phyloP scores from a whole-genome alignment of 2,888 invertebrate genomes.

The Epirrita christyi region DNA sequence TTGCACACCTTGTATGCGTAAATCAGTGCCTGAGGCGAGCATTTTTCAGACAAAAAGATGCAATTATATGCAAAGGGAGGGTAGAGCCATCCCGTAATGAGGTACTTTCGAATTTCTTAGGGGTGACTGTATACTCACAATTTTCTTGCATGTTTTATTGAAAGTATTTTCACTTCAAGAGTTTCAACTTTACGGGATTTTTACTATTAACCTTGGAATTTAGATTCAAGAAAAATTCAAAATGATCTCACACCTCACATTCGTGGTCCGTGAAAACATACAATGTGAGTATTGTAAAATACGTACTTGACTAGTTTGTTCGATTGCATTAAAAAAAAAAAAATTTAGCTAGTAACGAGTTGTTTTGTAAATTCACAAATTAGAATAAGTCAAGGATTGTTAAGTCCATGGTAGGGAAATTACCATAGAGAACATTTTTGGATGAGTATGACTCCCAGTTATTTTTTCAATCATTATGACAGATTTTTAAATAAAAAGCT shows the following conservation, averaged over 20 bases:
- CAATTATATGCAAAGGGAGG: slow-evolving; percentile 80
- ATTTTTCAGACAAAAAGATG: slow-evolving; percentile 81
- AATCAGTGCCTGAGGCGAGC: slow-evolving; percentile 80
- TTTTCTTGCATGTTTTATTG: slow-evolving; percentile 21
- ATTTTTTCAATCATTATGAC: no score
- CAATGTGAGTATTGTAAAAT: slow-evolving; percentile 23
- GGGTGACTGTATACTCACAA: slow-evolving; percentile 22
- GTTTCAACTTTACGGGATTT: neutral
- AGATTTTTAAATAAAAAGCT: no score
- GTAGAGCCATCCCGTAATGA: slow-evolving; percentile 61
- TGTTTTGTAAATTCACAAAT: slow-evolving; percentile 48
- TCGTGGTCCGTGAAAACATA: slow-evolving; percentile 3
- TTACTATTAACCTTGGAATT: slow-evolving; percentile 4
- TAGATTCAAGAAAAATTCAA: neutral
- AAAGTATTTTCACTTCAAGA: slow-evolving; percentile 7
- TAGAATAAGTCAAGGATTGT: slow-evolving; percentile 61
- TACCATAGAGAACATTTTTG: no score
- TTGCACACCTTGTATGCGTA: slow-evolving; percentile 85
- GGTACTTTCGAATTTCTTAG: slow-evolving; percentile 56
- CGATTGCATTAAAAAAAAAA: slow-evolving; percentile 38
- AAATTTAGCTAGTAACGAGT: slow-evolving; percentile 33
- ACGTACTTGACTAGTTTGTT: slow-evolving; percentile 26
- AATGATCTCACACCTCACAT: slow-evolving; percentile 19
- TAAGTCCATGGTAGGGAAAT: neutral
- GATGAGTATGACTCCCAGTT: no score